Conservation (phyloP, 64 coral and sea anemone genomes). For the Pocillopora damicornis region DNA sequence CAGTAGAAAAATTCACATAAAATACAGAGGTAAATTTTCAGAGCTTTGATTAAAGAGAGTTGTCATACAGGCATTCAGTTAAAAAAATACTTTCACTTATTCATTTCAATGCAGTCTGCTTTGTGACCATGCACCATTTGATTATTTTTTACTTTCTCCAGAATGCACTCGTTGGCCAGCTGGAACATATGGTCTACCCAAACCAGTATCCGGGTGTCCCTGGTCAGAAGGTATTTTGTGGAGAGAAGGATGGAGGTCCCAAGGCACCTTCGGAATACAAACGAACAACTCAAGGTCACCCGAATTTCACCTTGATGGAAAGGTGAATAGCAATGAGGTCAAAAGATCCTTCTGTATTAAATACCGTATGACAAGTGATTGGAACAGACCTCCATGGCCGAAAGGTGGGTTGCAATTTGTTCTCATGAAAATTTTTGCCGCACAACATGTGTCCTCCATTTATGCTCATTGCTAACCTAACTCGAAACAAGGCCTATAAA, state of each 20-base stretch:
- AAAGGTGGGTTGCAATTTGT: not conserved
- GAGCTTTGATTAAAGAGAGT: too few species aligned
- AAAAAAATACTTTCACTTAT: too few species aligned
- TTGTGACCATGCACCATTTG: too few species aligned
- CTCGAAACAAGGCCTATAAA: too few species aligned
- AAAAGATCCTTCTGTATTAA: slow-evolving; percentile 41
- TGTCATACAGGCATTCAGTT: too few species aligned
- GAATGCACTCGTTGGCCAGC: slow-evolving; percentile 5
- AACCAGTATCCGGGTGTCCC: slow-evolving; percentile 30
- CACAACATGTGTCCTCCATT: too few species aligned
- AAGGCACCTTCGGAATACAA: not conserved
- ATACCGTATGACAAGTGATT: not conserved
- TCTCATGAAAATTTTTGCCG: too few species aligned
- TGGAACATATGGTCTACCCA: slow-evolving; percentile 34
- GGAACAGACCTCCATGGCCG: not conserved
- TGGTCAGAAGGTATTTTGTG: not conserved
- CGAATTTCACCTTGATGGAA: not conserved
- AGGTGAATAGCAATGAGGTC: not conserved
- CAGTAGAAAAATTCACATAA: too few species aligned
- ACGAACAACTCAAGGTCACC: not conserved
- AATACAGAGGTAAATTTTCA: too few species aligned
- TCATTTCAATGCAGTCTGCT: too few species aligned
- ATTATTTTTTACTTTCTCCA: not conserved
- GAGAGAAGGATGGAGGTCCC: slow-evolving; percentile 6
- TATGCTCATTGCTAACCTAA: too few species aligned